phyloP scores from a whole-genome alignment of 2,113 vertebrate species.

The Marcusenius ussheri region DNA sequence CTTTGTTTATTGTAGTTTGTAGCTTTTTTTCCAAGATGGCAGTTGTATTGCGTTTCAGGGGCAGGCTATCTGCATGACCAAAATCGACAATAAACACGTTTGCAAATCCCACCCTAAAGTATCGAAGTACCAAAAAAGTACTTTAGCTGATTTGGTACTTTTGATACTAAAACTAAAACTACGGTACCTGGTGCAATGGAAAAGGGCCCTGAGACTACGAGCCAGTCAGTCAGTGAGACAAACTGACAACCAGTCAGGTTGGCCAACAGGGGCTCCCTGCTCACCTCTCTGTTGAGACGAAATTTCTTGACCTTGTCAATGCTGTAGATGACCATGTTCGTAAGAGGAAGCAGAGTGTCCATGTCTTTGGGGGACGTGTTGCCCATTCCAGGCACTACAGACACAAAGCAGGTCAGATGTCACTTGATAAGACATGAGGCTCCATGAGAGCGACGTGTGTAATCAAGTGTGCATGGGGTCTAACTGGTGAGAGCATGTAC shows the following conservation, averaged over 20 bases:
- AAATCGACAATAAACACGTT: background rate
- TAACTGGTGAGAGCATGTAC: conserved; percentile 51
- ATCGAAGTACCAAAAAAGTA: background rate
- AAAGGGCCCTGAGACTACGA: background rate
- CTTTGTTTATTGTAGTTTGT: background rate
- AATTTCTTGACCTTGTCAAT: conserved; percentile 98
- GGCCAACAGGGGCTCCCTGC: conserved; percentile 14
- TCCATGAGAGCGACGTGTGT: background rate
- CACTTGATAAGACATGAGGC: background rate
- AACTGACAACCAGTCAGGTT: background rate
- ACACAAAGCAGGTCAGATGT: background rate
- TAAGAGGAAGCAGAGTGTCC: conserved; percentile 88
- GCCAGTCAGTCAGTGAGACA: background rate
- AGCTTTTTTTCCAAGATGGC: background rate
- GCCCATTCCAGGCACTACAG: conserved; percentile 90
- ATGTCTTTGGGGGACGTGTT: conserved; percentile 98
- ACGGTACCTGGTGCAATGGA: background rate
- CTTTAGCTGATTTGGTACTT: background rate
- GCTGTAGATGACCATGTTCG: conserved; percentile 99
- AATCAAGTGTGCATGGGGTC: background rate
- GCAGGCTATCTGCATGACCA: background rate
- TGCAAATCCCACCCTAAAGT: background rate
- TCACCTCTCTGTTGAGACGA: conserved; percentile 92
- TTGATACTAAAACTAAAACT: background rate
- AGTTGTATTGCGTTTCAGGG: background rate